Base-by-base conservation (phyloP, 92 coral and sea anemone species). In the Muricea muricata region DNA sequence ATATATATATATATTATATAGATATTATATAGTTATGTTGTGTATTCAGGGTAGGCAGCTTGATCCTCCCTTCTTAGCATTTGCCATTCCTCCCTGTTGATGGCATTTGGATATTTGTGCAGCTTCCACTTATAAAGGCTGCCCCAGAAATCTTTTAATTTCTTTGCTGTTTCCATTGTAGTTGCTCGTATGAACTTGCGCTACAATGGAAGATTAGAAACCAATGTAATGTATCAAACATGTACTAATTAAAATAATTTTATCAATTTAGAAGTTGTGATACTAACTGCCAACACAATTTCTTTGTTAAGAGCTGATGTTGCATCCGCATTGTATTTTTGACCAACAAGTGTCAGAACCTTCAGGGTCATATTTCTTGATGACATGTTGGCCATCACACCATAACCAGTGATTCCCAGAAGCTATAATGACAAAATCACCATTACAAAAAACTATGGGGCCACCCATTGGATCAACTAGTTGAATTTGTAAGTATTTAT, bases 241-340 rank as follows among this genome's bases (percentile, higher is more conserved):
- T 65, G 25, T 29, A 34, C 35, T 65, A 15, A 12, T 6, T n/a
- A n/a, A n/a, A n/a, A n/a, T n/a, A n/a, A n/a, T n/a, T n/a, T n/a
- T n/a, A 20, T 23, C 23, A 30, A 10, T 12, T 65, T 30, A 7
- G n/a, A 29, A 65, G 72, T 65, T 7, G 11, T 24, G 42, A 24
- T 65, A 65, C 72, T 65, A 17, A 65, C 72, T 65, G 72, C 42
- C 72, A 65, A 65, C 17, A 65, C 72, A 30, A 65, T 65, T 65
- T 65, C 72, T 39, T 29, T 65, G 42, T 65, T 65, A 25, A 65
- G 72, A 24, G 72, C 72, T 65, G 34, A 8, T 29, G 72, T 11
- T 26, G 72, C 72, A 3, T 4, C 39, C 42, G 13, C 72, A 65
- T 65, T 26, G 21, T 65, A 65, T 15, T 65, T 65, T n/a, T 65